Evolutionary conservation across 1,140 invertebrate species (phyloP).

Genomic region (Achroia grisella): DNA sequence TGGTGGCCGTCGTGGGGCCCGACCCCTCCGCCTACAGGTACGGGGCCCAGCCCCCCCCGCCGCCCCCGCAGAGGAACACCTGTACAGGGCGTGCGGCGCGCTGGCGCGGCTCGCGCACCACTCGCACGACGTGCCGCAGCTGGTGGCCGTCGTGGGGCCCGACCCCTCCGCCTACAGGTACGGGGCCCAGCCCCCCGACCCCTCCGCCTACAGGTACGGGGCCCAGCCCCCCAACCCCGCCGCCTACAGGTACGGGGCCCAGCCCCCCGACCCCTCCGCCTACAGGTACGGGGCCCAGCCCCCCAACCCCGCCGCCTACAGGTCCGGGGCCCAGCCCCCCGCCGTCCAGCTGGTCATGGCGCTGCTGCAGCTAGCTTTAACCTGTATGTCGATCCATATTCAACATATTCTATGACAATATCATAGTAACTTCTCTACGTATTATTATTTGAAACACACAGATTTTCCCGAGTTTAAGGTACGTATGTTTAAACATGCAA

Average conservation of each 20-base stretch:
- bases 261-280: too few species aligned
- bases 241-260: background rate
- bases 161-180: conserved; percentile 84
- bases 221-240: background rate
- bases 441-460: too few species aligned
- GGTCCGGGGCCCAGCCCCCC: conserved; percentile 39
- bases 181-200: too few species aligned
- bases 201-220: background rate
- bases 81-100: conserved; percentile 86
- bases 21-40: conserved; percentile 85
- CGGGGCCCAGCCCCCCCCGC: too few species aligned
- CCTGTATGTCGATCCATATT: too few species aligned
- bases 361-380: conserved; percentile 93
- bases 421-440: too few species aligned
- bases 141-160: conserved; percentile 96
- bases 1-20: conserved; percentile 96
- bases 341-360: conserved; percentile 93
- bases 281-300: background rate
- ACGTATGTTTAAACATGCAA: too few species aligned
- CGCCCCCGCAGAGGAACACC: conserved; percentile 86
- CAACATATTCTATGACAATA: too few species aligned
- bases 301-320: background rate
- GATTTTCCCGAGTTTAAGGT: too few species aligned
- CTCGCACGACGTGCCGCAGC: conserved; percentile 87
- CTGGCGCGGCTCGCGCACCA: conserved; percentile 86